Percentiles rank a stretch among this genome's conserved stretches.
These are phyloP conservation scores for Solea solea DNA, from an alignment of 2,113 vertebrate genomes.

Conservation along the genomic window DNA sequence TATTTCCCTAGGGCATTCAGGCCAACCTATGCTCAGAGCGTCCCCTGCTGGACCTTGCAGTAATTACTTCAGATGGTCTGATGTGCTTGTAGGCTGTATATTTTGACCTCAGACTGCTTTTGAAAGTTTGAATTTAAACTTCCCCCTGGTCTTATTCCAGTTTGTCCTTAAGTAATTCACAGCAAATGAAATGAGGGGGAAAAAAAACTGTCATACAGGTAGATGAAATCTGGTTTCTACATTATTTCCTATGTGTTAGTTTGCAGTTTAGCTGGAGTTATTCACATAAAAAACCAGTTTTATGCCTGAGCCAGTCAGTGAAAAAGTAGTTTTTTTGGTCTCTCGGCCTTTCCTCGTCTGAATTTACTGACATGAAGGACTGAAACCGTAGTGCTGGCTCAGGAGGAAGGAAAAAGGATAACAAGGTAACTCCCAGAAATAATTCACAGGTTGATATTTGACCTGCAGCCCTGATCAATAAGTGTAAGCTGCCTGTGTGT, in stretches of 20 bases:
- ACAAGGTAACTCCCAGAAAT: constrained; percentile 38
- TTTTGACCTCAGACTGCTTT: too few relatives aligned
- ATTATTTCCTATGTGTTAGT: background rate
- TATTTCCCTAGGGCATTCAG: too few relatives aligned
- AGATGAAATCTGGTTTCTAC: too few relatives aligned
- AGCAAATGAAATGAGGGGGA: too few relatives aligned
- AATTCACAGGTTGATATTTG: constrained; percentile 53
- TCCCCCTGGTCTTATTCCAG: too few relatives aligned
- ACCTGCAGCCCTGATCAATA: constrained; percentile 49
- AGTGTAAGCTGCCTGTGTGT: constrained; percentile 20
- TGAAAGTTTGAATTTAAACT: too few relatives aligned
- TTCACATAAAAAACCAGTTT: background rate
- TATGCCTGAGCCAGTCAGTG: background rate
- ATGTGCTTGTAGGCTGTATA: too few relatives aligned
- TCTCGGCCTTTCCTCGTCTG: constrained; percentile 24
- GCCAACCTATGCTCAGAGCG: too few relatives aligned
- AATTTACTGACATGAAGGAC: constrained; percentile 43
- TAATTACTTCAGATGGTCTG: too few relatives aligned
- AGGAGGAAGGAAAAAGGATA: constrained; percentile 31
- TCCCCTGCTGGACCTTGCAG: too few relatives aligned
- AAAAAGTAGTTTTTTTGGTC: background rate
- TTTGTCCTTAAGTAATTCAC: too few relatives aligned
- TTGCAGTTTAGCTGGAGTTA: background rate
- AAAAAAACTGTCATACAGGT: too few relatives aligned
- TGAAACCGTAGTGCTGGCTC: constrained; percentile 9